Base-by-base conservation (phyloP, 1,140 invertebrate species). In the Drosophila melanica region DNA sequence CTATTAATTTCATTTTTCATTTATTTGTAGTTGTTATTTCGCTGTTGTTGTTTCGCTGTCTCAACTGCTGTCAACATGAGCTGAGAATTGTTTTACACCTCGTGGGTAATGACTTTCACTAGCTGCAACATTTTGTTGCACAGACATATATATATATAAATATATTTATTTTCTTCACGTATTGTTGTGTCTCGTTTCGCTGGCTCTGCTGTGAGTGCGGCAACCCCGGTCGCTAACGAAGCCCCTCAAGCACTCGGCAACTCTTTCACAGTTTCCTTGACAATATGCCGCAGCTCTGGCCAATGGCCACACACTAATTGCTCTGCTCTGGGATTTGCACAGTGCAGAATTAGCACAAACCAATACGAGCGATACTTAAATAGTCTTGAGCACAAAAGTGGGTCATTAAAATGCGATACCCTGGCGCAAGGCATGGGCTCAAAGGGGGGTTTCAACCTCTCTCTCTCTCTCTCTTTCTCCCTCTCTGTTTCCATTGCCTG, bases 331-430 rank as follows among this genome's bases (percentile, higher is more conserved):
- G 82, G 82, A 86, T 81, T 87, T 87, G 45, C 72, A 55, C 55
- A n/a, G 60, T 59, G 54, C 62, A 20, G 79, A 87, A 87, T 87
- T 87, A 89, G 85, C 62, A 55, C 84, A 84, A 89, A 89, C 73
- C 81, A 79, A 82, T 82, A 82, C 76, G 62, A 67, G 73, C 62
- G 75, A 53, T 72, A 82, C 68, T 84, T 84, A 89, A 84, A 89
- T 51, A 90, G 79, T 89, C 84, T 89, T 84, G 76, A 80, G 84
- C 70, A 27, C 48, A 45, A 79, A 90, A 90, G 84, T 89, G 74
- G 84, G 84, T 90, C 84, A 89, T 89, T 89, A 89, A 89, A 89
- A 89, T 78, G 79, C 70, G 79, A 89, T 89, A 84, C 84, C 69
- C 60, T 63, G 67, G 23, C 50, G 54, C 37, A 42, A 16, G 27